phyloP scores from a whole-genome alignment of 2,797 vertebrate genomes.

The Channallabes apus region DNA sequence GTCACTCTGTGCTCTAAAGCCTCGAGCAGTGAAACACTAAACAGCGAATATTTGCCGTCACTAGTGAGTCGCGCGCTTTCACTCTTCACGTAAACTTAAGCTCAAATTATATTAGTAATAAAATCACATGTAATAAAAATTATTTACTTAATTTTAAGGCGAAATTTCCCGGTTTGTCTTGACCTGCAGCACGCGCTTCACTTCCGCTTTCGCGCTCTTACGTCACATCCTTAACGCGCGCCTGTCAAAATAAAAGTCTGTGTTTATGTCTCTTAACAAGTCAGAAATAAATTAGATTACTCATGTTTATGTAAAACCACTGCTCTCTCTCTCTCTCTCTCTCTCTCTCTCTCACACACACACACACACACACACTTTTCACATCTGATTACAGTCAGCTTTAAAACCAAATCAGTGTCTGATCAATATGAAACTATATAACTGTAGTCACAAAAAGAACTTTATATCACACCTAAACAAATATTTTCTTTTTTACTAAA shows the following conservation, averaged over 20 bases:
- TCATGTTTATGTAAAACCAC: not conserved
- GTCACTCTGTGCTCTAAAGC: not conserved
- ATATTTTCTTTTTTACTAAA: not conserved
- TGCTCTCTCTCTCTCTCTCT: too few relatives aligned
- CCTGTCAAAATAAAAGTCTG: conserved; percentile 8
- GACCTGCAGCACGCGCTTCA: not conserved
- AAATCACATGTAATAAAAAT: not conserved
- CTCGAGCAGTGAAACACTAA: not conserved
- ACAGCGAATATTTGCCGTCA: not conserved
- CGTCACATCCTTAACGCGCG: not conserved
- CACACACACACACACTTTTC: not conserved
- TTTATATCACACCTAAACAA: not conserved
- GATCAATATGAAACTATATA: not conserved
- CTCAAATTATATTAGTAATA: not conserved
- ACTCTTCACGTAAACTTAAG: not conserved
- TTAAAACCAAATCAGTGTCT: not conserved
- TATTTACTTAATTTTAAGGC: not conserved
- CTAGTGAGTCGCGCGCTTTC: not conserved
- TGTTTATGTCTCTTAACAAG: too few relatives aligned
- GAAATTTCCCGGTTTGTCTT: not conserved
- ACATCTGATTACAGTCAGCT: not conserved
- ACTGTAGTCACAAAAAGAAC: not conserved
- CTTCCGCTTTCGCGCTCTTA: not conserved
- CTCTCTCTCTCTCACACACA: too few relatives aligned
- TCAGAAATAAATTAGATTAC: not conserved